Base-by-base conservation (phyloP, 2,888 invertebrate species). In the Melikaiella ostensackeni region DNA sequence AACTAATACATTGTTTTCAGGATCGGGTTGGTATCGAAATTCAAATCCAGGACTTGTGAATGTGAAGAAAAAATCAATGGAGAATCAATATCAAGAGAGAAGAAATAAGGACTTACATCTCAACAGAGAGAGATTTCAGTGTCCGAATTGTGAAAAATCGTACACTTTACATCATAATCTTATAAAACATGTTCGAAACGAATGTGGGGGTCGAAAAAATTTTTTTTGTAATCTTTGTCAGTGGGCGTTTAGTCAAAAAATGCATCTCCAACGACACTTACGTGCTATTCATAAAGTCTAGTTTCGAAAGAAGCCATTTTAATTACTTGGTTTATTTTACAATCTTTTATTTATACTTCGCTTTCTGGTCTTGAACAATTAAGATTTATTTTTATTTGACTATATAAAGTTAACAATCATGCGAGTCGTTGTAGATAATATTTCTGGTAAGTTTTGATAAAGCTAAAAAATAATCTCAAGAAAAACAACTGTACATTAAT, bases 161-260 rank as follows among this genome's bases (percentile, higher is more conserved):
- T 90, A 89, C 82, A 88, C 88, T 21, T 82, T 83, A 81, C 81
- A 82, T 19, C 87, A 86, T 78, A 90, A 90, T 81, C 84, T 89
- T 24, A 76, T 84, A 38, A 84, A 89, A 38, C 92, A 92, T 81
- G 82, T 88, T 80, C 90, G 87, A 61, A 90, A 88, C 84, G 91
- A 92, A 76, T 92, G 92, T 83, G 91, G 91, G 4, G 90, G 90
- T 21, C 89, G 88, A 75, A 88, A 90, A 24, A 83, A 84, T 75
- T 92, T 92, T 80, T 81, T 84, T 33, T 92, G 92, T 80, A 85
- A 83, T 64, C 87, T 87, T 81, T 92, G 91, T 83, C 82, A 79
- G 78, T 85, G 86, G 82, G 85, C 86, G 80, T 90, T 91, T 81
- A 91, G 91, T 19, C 90, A 90, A 81, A 90, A 90, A 83, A 88